A percentile compares a stretch with the other conserved stretches of the same genome.
Evolutionary conservation across 2,888 invertebrate species (phyloP).

Genomic region (Subacronicta megacephala): DNA sequence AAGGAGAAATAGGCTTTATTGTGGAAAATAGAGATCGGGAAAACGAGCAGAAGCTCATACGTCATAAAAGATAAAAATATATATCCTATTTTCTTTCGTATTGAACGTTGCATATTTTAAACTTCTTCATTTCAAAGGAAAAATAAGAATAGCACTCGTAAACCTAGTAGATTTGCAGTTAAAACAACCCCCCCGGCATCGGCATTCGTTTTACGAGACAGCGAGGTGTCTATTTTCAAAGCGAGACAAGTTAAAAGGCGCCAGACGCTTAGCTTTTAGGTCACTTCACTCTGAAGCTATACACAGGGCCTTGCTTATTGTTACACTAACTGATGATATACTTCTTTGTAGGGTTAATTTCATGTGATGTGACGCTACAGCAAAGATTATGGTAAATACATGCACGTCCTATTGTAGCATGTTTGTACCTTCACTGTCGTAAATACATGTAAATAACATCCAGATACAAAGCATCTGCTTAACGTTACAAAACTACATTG

Average conservation of each 20-base stretch:
- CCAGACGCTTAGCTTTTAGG: slow-evolving; percentile 77
- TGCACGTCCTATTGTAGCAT: no score
- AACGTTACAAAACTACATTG: no score
- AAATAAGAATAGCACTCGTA: slow-evolving; percentile 27
- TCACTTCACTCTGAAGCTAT: slow-evolving; percentile 67
- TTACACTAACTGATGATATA: not conserved
- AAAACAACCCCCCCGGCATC: slow-evolving; percentile 45
- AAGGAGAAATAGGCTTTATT: no score
- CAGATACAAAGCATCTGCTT: no score
- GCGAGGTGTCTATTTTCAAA: slow-evolving; percentile 78
- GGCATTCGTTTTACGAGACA: slow-evolving; percentile 60
- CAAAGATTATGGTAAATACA: no score
- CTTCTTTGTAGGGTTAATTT: not conserved
- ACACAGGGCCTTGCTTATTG: slow-evolving; percentile 22
- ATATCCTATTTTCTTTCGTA: not conserved
- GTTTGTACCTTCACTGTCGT: no score
- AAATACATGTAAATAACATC: no score
- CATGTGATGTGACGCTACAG: no score
- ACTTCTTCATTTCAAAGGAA: slow-evolving; percentile 1
- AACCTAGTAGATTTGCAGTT: slow-evolving; percentile 35
- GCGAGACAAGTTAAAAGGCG: slow-evolving; percentile 75
- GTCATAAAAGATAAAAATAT: slow-evolving; percentile 6
- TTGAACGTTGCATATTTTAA: slow-evolving; percentile 23
- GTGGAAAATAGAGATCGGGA: no score
- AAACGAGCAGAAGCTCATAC: not conserved